Base-by-base conservation (phyloP, 2,888 invertebrate genomes). In the Enoplolaimus lenunculus region DNA sequence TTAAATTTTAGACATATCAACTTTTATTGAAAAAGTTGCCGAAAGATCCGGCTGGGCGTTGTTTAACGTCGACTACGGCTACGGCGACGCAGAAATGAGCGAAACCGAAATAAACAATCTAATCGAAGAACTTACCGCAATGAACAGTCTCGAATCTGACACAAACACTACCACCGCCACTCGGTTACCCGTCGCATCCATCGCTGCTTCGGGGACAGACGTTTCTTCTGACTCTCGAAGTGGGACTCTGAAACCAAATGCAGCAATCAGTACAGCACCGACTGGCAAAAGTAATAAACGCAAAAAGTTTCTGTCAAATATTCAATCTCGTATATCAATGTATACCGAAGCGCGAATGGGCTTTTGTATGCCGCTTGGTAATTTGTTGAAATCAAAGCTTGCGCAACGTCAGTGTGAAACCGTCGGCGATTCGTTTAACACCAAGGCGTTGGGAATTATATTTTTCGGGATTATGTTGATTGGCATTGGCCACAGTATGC, bases 401-500 rank as follows among this genome's bases (percentile, higher is more conserved):
- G 16, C 7, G 33, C 3, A 66, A 66, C 34, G 31, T 33, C 2
- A 21, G 7, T 66, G 67, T 31, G 45, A 45, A 45, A 45, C 45
- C 21, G n/a, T 29, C 28, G 66, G 30, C 29, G 75, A 75, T 60
- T 71, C 75, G 13, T 72, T 75, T 7, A 76, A 77, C 2, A 72
- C 75, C 29, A 78, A 77, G 0, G 80, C 79, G 16, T 78, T 77
- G 67, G 73, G 75, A 67, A 78, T 78, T 72, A 78, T 80, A 62
- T 80, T 80, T 73, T 70, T 75, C 30, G 80, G 78, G 3, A 73
- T 80, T 28, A 71, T 80, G 33, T 74, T 80, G 29, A 74, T 80
- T 3, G 80, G 80, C 70, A 75, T 80, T 45, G 80, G 79, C 26
- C 74, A 79, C 69, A 79, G 78, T 26, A 80, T 80, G 79, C 80